These are phyloP conservation scores for Cyprinus carpio DNA, from an alignment of 2,113 vertebrate genomes.

Conservation along the genomic window DNA sequence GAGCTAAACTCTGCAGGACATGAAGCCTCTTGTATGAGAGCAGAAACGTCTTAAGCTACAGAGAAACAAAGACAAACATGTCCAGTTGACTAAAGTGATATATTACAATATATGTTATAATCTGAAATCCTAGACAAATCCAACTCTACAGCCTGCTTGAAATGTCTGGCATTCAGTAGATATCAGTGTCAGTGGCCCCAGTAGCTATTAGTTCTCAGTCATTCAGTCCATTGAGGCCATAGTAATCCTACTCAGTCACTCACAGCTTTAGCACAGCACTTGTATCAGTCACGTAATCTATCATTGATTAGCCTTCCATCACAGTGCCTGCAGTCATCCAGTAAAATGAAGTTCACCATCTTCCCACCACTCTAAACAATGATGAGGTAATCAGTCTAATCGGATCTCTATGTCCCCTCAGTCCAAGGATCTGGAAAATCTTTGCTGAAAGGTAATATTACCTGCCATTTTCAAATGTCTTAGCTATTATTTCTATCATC, in stretches of 20 bases:
- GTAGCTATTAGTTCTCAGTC: constrained; percentile 26
- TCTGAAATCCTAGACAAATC: constrained; percentile 23
- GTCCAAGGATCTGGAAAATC: constrained; percentile 45
- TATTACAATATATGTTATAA: constrained; percentile 5
- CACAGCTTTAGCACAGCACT: constrained; percentile 53
- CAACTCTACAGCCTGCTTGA: neutral
- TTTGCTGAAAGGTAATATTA: constrained; percentile 60
- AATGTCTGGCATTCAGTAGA: neutral
- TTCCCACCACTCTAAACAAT: constrained; percentile 62
- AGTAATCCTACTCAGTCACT: constrained; percentile 55
- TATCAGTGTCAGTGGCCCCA: constrained; percentile 23
- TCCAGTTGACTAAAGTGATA: constrained; percentile 7
- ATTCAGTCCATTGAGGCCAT: constrained; percentile 44
- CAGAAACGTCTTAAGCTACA: neutral
- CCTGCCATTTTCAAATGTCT: constrained; percentile 70
- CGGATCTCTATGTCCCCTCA: constrained; percentile 55
- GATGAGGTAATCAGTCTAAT: constrained; percentile 65
- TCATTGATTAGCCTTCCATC: constrained; percentile 68
- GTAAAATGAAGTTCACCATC: constrained; percentile 66
- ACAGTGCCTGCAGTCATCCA: constrained; percentile 65
- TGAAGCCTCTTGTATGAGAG: neutral
- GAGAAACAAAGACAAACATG: constrained; percentile 14
- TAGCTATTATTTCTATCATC: constrained; percentile 68
- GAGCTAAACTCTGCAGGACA: too few relatives aligned
- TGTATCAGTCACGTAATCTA: constrained; percentile 71